Evolutionary conservation across 2,888 invertebrate genomes (phyloP), one percentile per base, ranked within the genome.

Genomic region (Bhutanitis thaidina): DNA sequence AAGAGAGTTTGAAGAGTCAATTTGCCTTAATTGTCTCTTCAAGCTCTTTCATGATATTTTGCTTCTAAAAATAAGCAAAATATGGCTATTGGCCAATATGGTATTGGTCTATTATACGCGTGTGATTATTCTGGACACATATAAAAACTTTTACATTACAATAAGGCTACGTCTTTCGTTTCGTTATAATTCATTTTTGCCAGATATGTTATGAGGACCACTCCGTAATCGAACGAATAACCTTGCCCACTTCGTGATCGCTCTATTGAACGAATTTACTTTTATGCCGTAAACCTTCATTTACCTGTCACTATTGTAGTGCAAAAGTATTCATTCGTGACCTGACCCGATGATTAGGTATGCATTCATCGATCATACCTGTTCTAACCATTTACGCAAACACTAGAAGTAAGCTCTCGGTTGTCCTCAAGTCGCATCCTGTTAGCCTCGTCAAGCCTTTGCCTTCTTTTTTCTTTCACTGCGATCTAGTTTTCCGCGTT

Each of bases 341-440:
- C 63, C 59, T 58, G 63, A 53, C 58, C 55, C 47, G 49, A 51
- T 47, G 34, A 46, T 55, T 52, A 58, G 53, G 52, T 56, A 63
- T 58, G 62, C 61, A 47, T 43, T 47, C 52, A 61, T 40, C 14
- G 27, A 45, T 51, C 54, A 56, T 54, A 57, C 64, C 57, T 57
- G 65, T 66, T 61, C 51, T 48, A 29, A 47, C 69, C 64, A 60
- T 74, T 73, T 71, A 72, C 62, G 68, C 64, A 34, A 34, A 64
- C 60, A 46, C 46, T 38, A 8, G 20, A 36, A 7, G 55, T 43
- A 37, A 53, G 57, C 53, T 66, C 65, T 77, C 64, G 60, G 58
- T 64, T 74, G 77, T 71, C 76, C 75, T 77, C 74, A 69, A 40
- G 59, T 62, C 55, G 72, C 74, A 78, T 77, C 80, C 78, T 80